These are phyloP conservation scores for Hydrotaea diabolus DNA, from an alignment of 2,888 invertebrate genomes.

Conservation along the genomic window DNA sequence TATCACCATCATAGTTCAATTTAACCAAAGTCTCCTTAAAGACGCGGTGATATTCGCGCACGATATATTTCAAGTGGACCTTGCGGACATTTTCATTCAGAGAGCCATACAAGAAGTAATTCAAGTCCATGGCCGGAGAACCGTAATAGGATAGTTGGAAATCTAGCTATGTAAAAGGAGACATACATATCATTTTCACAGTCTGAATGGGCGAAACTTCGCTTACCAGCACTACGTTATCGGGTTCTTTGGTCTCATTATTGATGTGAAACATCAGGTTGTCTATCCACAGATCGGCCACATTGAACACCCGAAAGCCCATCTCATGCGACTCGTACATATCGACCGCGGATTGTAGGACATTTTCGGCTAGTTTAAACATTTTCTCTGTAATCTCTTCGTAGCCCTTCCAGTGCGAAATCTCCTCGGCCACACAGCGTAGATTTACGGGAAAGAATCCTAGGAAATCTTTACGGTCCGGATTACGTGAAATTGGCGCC, in stretches of 20 bases:
- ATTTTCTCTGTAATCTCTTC: slow-evolving; percentile 79
- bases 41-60: slow-evolving; percentile 77
- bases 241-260: slow-evolving; percentile 76
- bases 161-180: slow-evolving; percentile 73
- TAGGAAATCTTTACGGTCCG: slow-evolving; percentile 78
- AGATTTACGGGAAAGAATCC: slow-evolving; percentile 79
- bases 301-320: slow-evolving; percentile 77
- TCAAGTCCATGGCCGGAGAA: slow-evolving; percentile 79
- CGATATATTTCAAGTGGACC: slow-evolving; percentile 77
- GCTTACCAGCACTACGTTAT: slow-evolving; percentile 78
- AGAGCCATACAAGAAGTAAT: slow-evolving; percentile 78
- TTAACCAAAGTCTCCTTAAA: slow-evolving; percentile 76
- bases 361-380: slow-evolving; percentile 77
- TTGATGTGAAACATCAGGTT: slow-evolving; percentile 78
- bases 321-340: slow-evolving; percentile 75
- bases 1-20: slow-evolving; percentile 74
- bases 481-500: slow-evolving; percentile 78
- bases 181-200: slow-evolving; percentile 13
- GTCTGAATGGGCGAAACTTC: neutral
- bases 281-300: slow-evolving; percentile 79
- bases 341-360: slow-evolving; percentile 75
- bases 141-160: slow-evolving; percentile 79
- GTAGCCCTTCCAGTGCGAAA: slow-evolving; percentile 78
- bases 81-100: slow-evolving; percentile 79
- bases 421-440: slow-evolving; percentile 77